Base-by-base conservation (phyloP, 2,113 vertebrate species). In the Trichomycterus rosablanca region DNA sequence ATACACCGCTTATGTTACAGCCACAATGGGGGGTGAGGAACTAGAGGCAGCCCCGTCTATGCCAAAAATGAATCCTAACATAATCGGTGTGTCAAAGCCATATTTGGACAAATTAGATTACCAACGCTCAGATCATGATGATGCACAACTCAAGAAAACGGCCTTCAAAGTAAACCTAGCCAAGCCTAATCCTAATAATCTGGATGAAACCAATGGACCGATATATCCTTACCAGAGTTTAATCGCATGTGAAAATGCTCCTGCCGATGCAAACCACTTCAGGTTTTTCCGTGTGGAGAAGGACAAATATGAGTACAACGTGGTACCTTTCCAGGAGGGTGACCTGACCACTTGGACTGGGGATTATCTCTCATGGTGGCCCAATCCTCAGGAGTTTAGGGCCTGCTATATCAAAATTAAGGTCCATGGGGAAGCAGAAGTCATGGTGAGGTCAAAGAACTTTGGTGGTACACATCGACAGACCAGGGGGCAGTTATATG, bases 361-460 rank as follows among this genome's bases (percentile, higher is more conserved):
- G 0, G 90, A 98, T 56, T 93, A 96, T 70, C 82, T 97, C 5
- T 88, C 95, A 1, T 99, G 95, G 96, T 99, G 96, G 95, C 96
- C 96, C 32, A 97, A 97, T 68, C 96, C 96, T 0, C 96, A 98
- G 73, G 96, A 97, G 70, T 99, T 99, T 76, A 85, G 96, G 15
- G 95, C 96, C 32, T 98, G 96, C 60, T 99, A 81, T 71, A 91
- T 99, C 72, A 99, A 99, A 68, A 87, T 99, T 45, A 90, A 71
- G 76, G 83, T 99, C 12, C 87, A 88, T 0, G 96, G 96, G 2
- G 89, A 88, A 0, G 89, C 82, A 56, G 95, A 98, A 74, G 89
- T 94, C 45, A 93, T 97, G 93, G 84, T 99, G 22, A 81, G 96
- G 49, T 90, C 96, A 0, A 87, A 83, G 10, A 98, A 94, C 0